These are phyloP conservation scores for Paramormyrops kingsleyae DNA, from an alignment of 2,113 vertebrate genomes.

Conservation along the genomic window DNA sequence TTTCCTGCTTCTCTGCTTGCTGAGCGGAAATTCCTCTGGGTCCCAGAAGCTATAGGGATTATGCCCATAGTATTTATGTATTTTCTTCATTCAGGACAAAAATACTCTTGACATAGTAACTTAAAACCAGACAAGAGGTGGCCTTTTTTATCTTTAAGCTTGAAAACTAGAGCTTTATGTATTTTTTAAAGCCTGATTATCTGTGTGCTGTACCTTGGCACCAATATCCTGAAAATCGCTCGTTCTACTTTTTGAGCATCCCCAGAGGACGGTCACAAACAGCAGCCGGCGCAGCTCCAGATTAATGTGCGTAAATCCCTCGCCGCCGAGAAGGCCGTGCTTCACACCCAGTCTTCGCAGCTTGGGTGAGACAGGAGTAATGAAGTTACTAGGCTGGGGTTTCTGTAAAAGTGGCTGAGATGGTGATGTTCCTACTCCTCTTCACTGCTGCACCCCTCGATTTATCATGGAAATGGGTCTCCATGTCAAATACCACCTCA, in stretches of 20 bases:
- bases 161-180: neutral
- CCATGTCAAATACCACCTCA: neutral
- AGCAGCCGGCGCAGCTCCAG: neutral
- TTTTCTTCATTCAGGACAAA: neutral
- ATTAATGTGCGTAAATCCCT: neutral
- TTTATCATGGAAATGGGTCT: neutral
- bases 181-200: neutral
- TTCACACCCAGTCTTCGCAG: neutral
- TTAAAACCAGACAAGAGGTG: neutral
- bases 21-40: neutral
- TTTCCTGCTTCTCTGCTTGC: neutral
- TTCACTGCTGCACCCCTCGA: neutral
- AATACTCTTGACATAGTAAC: neutral
- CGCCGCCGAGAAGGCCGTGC: neutral
- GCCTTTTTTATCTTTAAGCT: neutral
- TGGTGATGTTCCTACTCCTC: neutral
- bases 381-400: neutral
- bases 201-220: neutral
- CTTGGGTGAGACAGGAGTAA: neutral
- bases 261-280: neutral
- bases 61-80: neutral
- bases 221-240: neutral
- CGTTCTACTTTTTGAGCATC: neutral
- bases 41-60: neutral
- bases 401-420: neutral